A percentile compares a stretch with the other conserved stretches of the same genome.
phyloP scores from a whole-genome alignment of 2,797 vertebrate species.

The Catamblyrhynchus diadema region DNA sequence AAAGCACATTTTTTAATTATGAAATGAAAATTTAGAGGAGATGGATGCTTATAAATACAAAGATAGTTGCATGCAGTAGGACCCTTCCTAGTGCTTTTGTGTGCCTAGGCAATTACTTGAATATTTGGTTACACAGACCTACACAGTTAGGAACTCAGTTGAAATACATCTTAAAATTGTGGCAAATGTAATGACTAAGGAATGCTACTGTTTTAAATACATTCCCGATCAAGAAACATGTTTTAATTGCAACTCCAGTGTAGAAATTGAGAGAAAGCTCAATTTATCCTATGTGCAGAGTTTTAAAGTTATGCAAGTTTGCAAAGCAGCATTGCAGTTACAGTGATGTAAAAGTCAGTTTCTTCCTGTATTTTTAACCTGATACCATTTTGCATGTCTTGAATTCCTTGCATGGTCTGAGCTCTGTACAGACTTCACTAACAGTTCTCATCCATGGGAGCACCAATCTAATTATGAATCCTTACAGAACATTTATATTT shows the following conservation, averaged over 20 bases:
- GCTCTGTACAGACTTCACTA: background rate
- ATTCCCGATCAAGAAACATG: background rate
- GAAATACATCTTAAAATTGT: background rate
- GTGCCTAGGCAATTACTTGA: background rate
- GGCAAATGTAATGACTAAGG: background rate
- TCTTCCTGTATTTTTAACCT: conserved; percentile 1
- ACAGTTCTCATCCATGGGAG: background rate
- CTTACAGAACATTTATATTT: background rate
- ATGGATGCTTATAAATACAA: background rate
- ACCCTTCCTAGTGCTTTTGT: background rate
- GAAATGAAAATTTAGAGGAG: background rate
- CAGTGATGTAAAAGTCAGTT: background rate
- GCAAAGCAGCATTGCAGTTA: background rate
- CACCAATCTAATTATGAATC: background rate
- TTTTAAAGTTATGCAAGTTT: background rate
- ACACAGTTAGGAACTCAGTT: background rate
- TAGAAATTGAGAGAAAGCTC: background rate
- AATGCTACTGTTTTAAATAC: background rate
- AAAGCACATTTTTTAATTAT: background rate
- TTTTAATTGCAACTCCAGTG: background rate
- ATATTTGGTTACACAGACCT: background rate
- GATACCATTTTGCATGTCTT: background rate
- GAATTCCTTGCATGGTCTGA: background rate
- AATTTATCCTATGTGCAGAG: background rate
- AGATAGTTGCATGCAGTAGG: background rate